Base-by-base conservation (phyloP, 1,140 invertebrate species). In the Agrypnia vestita region DNA sequence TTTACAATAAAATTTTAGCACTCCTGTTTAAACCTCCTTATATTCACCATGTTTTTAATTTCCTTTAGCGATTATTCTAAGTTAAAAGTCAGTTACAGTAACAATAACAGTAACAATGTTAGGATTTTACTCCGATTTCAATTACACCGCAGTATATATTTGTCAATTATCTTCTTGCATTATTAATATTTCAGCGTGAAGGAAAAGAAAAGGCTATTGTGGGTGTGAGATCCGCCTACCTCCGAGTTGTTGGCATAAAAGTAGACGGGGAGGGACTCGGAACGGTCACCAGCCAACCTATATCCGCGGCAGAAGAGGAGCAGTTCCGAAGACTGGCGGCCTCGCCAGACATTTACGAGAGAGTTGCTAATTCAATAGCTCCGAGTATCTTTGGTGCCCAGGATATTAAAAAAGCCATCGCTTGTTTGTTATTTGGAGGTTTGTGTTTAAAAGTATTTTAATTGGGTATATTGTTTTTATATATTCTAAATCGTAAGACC, bases 361-460 rank as follows among this genome's bases (percentile, higher is more conserved):
- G 94, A 74, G 93, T 99, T 73, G 92, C 96, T 0, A 94, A 92
- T 81, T 98, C 96, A 72, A 95, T 99, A 84, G 98, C 99, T 11
- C 98, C 99, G 0, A 99, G 98, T 84, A 99, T 99, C 82, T 99
- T 94, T 89, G 99, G 99, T 0, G 95, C 94, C 61, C 84, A 91
- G 9, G 98, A 99, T 88, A 98, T 99, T 78, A 99, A 99, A 86
- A 99, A 98, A 90, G 96, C 98, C 1, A 97, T 99, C 47, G 96
- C 97, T 25, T 98, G 97, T 86, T 90, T 99, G 56, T 88, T 99
- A 21, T 99, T 99, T 91, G 97, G 97, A 83, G 98, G 96, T 87
- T 83, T 19, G 25, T 62, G 9, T 25, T 15, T n/a, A 61, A 19
- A 61, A 19, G 15, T 17, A 69, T 69, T 69, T 62, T 35, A 25